These are phyloP conservation scores for Dendroctonus valens DNA, from an alignment of 1,140 invertebrate species.

Conservation along the genomic window DNA sequence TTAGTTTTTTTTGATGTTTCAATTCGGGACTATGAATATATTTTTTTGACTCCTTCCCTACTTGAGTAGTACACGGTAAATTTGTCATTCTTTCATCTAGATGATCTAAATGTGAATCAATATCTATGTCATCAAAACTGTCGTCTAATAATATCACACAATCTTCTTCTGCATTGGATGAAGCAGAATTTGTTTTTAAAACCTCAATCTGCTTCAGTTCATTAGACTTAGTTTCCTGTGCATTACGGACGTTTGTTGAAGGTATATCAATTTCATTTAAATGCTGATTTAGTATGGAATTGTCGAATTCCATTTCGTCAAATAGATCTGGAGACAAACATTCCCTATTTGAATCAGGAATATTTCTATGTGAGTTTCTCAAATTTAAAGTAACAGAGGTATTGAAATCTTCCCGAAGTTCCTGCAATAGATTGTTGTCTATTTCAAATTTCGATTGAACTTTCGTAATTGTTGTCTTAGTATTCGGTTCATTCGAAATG, in stretches of 20 bases:
- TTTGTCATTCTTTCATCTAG: conserved; percentile 34
- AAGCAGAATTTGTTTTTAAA: too few relatives aligned
- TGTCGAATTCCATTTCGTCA: conserved; percentile 35
- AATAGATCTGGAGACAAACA: conserved; percentile 38
- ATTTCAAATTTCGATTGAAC: conserved; percentile 26
- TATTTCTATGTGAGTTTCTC: not conserved
- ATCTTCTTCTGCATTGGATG: not conserved
- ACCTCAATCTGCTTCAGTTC: not conserved
- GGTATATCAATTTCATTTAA: conserved; percentile 18
- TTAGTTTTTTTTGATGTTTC: not conserved
- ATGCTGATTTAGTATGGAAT: conserved; percentile 25
- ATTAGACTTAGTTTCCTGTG: not conserved
- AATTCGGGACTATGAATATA: conserved; percentile 6
- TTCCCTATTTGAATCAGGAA: not conserved
- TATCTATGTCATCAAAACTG: conserved; percentile 36
- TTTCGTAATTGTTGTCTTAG: not conserved
- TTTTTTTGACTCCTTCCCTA: conserved; percentile 6
- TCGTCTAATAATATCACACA: conserved; percentile 24
- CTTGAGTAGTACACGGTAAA: conserved; percentile 22
- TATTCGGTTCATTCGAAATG: not conserved
- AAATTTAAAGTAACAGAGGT: not conserved
- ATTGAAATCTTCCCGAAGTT: conserved; percentile 22
- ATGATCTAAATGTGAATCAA: conserved; percentile 40
- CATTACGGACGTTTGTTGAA: too few relatives aligned
- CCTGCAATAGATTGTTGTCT: conserved; percentile 16